A percentile compares a stretch with the other conserved stretches of the same genome.
phyloP scores from a whole-genome alignment of 2,888 invertebrate species.

The Athalia circularis region DNA sequence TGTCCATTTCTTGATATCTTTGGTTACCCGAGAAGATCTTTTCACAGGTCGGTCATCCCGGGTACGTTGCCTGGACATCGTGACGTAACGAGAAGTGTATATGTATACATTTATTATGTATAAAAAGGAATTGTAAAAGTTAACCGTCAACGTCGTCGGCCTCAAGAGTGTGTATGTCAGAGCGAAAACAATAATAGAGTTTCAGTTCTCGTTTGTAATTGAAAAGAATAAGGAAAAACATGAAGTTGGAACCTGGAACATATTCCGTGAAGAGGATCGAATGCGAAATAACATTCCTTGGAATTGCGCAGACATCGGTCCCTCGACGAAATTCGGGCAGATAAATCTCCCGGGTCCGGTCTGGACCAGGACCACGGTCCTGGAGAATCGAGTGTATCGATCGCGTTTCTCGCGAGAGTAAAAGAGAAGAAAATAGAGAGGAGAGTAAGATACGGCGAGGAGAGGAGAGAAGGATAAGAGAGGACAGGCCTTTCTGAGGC shows the following conservation, averaged over 20 bases:
- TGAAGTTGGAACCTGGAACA: constrained; percentile 52
- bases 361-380: constrained; percentile 35
- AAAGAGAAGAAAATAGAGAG: not conserved
- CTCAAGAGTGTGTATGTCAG: constrained; percentile 48
- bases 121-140: constrained; percentile 26
- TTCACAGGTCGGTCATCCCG: not conserved
- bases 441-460: not conserved
- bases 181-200: constrained; percentile 59
- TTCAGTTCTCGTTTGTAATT: constrained; percentile 57
- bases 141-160: constrained; percentile 20
- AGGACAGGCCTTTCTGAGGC: constrained; percentile 36
- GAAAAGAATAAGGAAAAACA: constrained; percentile 51
- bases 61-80: not conserved
- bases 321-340: constrained; percentile 67
- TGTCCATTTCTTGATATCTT: constrained; percentile 16
- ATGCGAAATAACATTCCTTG: constrained; percentile 72
- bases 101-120: not conserved
- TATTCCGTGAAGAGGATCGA: constrained; percentile 70
- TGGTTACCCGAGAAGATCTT: not conserved
- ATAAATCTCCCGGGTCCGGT: constrained; percentile 66
- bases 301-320: constrained; percentile 60
- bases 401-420: constrained; percentile 33
- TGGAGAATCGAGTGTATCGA: constrained; percentile 40
- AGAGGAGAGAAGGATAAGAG: constrained; percentile 21
- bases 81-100: constrained; percentile 21